Percentiles rank a stretch among this genome's conserved stretches.
Evolutionary conservation across 2,797 vertebrate species (phyloP).

Genomic region (Pseudochromis fuscus): DNA sequence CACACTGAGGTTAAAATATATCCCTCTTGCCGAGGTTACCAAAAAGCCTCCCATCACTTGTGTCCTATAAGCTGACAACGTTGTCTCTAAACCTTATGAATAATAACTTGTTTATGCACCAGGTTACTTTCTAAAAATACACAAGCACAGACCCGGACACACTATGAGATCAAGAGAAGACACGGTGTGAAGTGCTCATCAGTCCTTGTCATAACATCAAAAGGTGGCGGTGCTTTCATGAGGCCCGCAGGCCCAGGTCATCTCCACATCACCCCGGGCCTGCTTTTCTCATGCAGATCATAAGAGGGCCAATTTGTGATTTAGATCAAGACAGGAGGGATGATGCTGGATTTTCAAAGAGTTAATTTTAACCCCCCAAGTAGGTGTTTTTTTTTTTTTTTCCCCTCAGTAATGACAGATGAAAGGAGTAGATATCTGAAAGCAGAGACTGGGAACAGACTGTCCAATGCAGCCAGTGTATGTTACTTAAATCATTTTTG

Average conservation of each 20-base stretch:
- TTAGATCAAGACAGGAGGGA: slow-evolving; percentile 71
- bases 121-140: slow-evolving; percentile 64
- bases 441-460: slow-evolving; percentile 29
- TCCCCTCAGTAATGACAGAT: slow-evolving; percentile 60
- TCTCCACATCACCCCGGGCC: slow-evolving; percentile 58
- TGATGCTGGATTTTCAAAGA: slow-evolving; percentile 67
- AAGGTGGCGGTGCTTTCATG: slow-evolving; percentile 77
- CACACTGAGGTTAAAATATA: background rate
- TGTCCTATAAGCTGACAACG: background rate
- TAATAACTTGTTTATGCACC: slow-evolving; percentile 37
- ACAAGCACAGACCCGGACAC: slow-evolving; percentile 6
- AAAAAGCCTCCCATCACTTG: background rate
- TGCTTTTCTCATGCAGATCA: slow-evolving; percentile 80
- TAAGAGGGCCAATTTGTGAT: slow-evolving; percentile 77
- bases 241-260: slow-evolving; percentile 63
- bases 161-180: slow-evolving; percentile 66
- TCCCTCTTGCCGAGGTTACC: too few species aligned
- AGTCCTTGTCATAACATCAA: slow-evolving; percentile 79
- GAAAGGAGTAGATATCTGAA: slow-evolving; percentile 55
- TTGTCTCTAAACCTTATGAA: background rate
- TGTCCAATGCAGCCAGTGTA: slow-evolving; percentile 1
- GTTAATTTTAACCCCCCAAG: slow-evolving; percentile 70
- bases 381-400: slow-evolving; percentile 17
- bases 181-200: slow-evolving; percentile 64
- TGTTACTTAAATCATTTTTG: slow-evolving; percentile 22